Evolutionary conservation across 2,888 invertebrate genomes (phyloP).

Genomic region (Drosophila mulleri): DNA sequence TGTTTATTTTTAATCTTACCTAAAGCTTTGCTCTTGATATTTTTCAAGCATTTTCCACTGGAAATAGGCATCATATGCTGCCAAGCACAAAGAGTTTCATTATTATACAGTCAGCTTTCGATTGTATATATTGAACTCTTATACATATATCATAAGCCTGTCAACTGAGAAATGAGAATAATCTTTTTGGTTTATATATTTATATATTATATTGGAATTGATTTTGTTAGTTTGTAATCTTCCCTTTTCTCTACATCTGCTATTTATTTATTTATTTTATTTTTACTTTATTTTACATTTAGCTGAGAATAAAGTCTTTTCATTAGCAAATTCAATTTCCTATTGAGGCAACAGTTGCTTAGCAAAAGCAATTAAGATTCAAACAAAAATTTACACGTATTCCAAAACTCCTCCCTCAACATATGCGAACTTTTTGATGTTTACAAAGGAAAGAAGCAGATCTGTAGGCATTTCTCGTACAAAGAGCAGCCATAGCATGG

Average conservation of each 20-base stretch:
- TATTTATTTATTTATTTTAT: background rate
- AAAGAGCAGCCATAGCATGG: slow-evolving; percentile 6
- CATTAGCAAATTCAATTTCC: background rate
- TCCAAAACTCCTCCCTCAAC: slow-evolving; percentile 2
- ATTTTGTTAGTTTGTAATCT: background rate
- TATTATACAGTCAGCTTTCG: no score
- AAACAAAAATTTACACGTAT: slow-evolving; percentile 16
- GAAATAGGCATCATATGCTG: no score
- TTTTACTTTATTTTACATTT: background rate
- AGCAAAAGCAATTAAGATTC: slow-evolving; percentile 5
- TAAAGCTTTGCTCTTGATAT: background rate
- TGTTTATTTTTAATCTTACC: background rate
- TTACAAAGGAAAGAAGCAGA: slow-evolving; percentile 1
- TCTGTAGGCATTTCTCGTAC: slow-evolving; percentile 47
- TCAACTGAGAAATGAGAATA: background rate
- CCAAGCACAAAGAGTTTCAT: no score
- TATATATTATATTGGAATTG: no score
- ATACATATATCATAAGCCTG: background rate
- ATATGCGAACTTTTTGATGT: slow-evolving; percentile 17
- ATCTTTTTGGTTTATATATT: background rate
- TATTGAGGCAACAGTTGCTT: background rate
- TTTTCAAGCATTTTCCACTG: background rate
- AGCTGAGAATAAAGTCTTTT: background rate
- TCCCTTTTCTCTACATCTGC: no score
- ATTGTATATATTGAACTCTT: background rate